Evolutionary conservation across 1,140 invertebrate species (phyloP), one percentile per base, ranked within the genome.

Genomic region (Nilaparvata lugens): DNA sequence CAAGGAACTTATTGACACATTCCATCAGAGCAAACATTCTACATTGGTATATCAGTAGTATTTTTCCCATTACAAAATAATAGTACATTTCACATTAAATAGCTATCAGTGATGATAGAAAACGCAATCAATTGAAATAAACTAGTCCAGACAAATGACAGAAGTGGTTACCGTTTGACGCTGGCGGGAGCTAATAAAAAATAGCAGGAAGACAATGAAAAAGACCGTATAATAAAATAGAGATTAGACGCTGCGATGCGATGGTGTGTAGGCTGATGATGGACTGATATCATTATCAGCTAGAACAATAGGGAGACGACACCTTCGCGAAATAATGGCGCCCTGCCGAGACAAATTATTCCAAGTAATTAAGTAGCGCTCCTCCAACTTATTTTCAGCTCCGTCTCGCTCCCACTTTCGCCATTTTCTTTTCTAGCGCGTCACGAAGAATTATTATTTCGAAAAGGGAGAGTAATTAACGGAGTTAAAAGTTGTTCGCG

Each of bases 241-340:
- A 35, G 31, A 35, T 35, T 35, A 35, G 25, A 11, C 31, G 31
- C 31, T 35, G 31, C 31, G 31, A 6, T 35, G 45, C 18, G n/a
- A n/a, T n/a, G n/a, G 45, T 23, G 5, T 48, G 45, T 23, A 23
- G 45, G 45, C 45, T 48, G 45, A 14, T 48, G 45, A 48, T 48
- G 45, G 45, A 48, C 45, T 48, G 45, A 48, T 48, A 48, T 48
- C 45, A 48, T 48, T 48, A 48, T 48, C 45, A 48, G 45, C 45
- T 48, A 23, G 45, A 48, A 48, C 45, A 48, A 48, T 48, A 16
- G n/a, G 16, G 45, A 48, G 45, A 23, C 45, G 45, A 19, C 45
- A 48, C 45, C 45, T 48, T 48, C 14, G 45, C 16, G 45, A 48
- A 48, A 48, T 48, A 48, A 48, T 48, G 45, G 45, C 45, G 13